These are phyloP conservation scores for Copidosoma floridanum DNA, from an alignment of 1,140 invertebrate species.

Conservation along the genomic window DNA sequence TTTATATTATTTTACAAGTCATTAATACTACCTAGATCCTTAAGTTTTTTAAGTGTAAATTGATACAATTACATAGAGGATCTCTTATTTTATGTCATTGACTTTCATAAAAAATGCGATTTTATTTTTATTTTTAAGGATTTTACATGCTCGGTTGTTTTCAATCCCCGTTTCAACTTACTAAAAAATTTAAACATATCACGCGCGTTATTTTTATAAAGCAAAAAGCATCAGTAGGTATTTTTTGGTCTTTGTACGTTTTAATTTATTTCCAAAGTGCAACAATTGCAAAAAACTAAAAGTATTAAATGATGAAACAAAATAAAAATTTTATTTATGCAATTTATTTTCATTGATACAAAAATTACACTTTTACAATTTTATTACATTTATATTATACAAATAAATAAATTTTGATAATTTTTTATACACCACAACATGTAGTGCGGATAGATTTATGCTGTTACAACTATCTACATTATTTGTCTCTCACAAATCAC, in stretches of 20 bases:
- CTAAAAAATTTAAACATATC: conserved; percentile 23
- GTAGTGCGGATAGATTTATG: conserved; percentile 12
- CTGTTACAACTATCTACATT: conserved; percentile 8
- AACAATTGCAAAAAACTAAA: conserved; percentile 9
- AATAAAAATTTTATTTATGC: no score
- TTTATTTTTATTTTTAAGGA: no score
- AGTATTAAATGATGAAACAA: no score
- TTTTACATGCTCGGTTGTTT: no score
- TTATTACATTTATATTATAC: conserved; percentile 8
- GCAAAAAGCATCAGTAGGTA: conserved; percentile 15
- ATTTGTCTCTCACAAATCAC: conserved; percentile 26
- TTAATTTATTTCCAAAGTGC: conserved; percentile 10
- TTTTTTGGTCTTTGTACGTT: conserved; percentile 9
- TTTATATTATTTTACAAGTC: neutral
- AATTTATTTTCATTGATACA: no score
- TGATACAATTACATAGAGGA: no score
- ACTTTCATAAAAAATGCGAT: no score
- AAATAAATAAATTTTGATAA: neutral
- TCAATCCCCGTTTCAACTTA: no score
- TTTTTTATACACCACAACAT: neutral
- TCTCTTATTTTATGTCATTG: no score
- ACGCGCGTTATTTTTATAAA: conserved; percentile 8
- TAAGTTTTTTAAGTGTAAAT: no score
- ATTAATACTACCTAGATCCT: no score
- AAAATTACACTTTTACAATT: neutral